A percentile compares a stretch with the other conserved stretches of the same genome.
Evolutionary conservation across 2,113 vertebrate species (phyloP).

Genomic region (Apteryx mantelli): DNA sequence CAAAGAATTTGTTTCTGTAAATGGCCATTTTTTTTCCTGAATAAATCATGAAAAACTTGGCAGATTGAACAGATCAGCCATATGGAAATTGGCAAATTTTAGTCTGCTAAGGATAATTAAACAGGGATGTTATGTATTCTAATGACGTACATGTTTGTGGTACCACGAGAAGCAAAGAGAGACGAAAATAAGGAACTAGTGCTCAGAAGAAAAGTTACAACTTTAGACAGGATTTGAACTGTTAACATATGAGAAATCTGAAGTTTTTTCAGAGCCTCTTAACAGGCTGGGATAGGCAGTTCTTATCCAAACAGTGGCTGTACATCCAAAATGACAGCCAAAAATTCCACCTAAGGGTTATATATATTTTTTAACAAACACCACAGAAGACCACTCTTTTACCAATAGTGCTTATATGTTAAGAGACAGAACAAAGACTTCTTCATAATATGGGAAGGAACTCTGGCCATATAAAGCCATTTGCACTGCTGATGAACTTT

Average conservation of each 20-base stretch:
- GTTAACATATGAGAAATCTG: neutral
- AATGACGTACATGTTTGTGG: conserved; percentile 27
- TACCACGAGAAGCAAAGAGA: neutral
- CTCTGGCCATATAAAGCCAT: neutral
- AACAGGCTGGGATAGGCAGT: neutral
- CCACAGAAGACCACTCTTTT: neutral
- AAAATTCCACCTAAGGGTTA: neutral
- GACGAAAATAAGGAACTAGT: neutral
- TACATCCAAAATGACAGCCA: neutral
- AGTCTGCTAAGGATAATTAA: conserved; percentile 45
- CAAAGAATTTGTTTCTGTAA: conserved; percentile 71
- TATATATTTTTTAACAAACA: neutral
- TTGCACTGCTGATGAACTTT: neutral
- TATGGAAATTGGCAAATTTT: conserved; percentile 65
- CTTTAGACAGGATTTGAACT: neutral
- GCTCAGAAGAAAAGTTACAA: neutral
- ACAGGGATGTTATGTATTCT: neutral
- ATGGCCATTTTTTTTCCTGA: conserved; percentile 25
- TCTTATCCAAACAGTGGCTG: neutral
- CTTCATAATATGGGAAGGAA: neutral
- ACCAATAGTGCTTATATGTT: neutral
- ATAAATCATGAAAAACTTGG: conserved; percentile 57
- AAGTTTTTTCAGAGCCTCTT: neutral
- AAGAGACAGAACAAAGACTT: neutral
- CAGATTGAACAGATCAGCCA: conserved; percentile 56